Base-by-base conservation (phyloP, 2,888 invertebrate genomes). In the Crossocerus cetratus region DNA sequence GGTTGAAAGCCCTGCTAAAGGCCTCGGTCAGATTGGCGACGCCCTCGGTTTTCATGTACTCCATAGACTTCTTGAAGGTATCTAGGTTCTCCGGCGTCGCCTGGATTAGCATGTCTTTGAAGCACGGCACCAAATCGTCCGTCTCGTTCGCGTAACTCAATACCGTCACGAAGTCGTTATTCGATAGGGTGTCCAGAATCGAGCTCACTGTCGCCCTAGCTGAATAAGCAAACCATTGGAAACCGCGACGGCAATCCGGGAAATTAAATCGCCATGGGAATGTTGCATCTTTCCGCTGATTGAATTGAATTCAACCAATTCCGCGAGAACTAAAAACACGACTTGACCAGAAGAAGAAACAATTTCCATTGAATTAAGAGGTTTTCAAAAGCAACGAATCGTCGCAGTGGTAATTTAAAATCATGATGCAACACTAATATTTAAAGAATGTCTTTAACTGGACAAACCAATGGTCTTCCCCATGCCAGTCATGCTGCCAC, bases 141-240 rank as follows among this genome's bases (percentile, higher is more conserved):
- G 95, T 94, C 22, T 92, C 92, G 54, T 94, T 94, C 82, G 97
- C 96, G 84, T 95, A 96, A 87, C 94, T 94, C 83, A 97, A 94
- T 32, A 99, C 95, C 85, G 98, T 99, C 68, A 99, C 96, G 89
- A 96, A 99, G 90, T 99, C 99, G 90, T 99, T 99, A 88, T 99
- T 99, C 5, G 98, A 98, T 60, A 99, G 93, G 0, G 99, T 99
- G 75, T 98, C 97, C 83, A 99, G 91, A 72, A 99, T 94, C 53
- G 96, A 95, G 70, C 94, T 93, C 21, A 99, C 95, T 0, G 99
- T 99, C 43, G 88, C 78, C 22, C 84, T 88, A 5, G 89, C 90
- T 90, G 66, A 0, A 82, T 78, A 45, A 8, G 21, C 44, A 5
- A 22, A 5, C 2, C 65, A 20, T 43, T 4, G n/a, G 21, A 5